These are phyloP conservation scores for Chaetophractus vellerosus DNA, from an alignment of 2,797 vertebrate species.

Conservation along the genomic window DNA sequence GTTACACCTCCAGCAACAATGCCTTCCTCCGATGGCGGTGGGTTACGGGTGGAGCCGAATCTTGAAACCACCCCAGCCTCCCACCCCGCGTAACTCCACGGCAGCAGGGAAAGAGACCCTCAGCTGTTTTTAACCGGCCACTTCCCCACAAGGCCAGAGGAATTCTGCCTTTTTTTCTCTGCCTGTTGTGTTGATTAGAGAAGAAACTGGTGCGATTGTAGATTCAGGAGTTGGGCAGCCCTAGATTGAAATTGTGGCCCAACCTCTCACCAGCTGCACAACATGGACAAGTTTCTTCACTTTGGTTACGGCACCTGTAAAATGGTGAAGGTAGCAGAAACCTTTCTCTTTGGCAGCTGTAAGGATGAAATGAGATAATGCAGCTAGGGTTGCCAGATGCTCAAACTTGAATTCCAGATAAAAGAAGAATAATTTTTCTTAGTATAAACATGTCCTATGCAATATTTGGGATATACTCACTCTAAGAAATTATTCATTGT, in stretches of 20 bases:
- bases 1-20: no score
- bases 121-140: not conserved
- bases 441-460: not conserved
- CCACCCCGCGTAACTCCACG: no score
- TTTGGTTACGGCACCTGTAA: rapidly evolving
- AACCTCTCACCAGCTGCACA: rapidly evolving
- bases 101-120: no score
- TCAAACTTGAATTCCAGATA: not conserved
- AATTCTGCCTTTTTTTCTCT: not conserved
- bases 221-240: not conserved
- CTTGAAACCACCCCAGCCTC: no score
- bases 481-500: not conserved
- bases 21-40: no score
- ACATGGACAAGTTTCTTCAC: rapidly evolving
- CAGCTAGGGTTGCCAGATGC: not conserved
- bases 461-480: not conserved
- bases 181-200: not conserved
- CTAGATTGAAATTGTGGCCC: rapidly evolving
- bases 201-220: not conserved
- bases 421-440: not conserved
- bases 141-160: not conserved
- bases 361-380: not conserved
- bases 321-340: not conserved
- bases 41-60: no score
- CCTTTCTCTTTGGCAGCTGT: not conserved